Base-by-base conservation (phyloP, 2,113 vertebrate genomes). In the Junco hyemalis region DNA sequence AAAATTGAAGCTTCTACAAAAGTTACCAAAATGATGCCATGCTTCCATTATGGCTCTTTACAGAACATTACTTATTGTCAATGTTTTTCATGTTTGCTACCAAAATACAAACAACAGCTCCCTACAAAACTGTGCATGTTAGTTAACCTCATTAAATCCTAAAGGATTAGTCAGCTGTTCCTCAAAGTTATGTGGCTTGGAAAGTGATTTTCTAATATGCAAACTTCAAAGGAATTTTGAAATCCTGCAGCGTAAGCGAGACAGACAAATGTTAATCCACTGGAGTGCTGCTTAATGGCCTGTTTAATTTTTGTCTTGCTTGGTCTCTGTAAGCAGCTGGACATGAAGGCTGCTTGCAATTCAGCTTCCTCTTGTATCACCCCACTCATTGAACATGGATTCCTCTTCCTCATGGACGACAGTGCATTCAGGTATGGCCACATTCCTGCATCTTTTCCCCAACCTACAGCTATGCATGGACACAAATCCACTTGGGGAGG, bases 151-250 rank as follows among this genome's bases (percentile, higher is more conserved):
- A 88, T 96, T 96, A 97, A 97, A 96, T 96, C 92, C 77, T 92
- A 91, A 95, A 94, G 92, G 96, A 97, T 96, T 95, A 96, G 91
- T 97, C 93, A 96, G 66, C 87, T 91, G 81, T 92, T 96, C 87
- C 86, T 96, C 71, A 56, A n/a, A 94, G 91, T 92, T 91, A 54
- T 85, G 65, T 40, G 68, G 92, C 94, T 95, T 89, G 86, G 94
- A 95, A 97, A 97, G 93, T 95, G 95, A 97, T 98, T 97, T 97
- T 97, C 88, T 98, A 96, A 96, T 94, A 81, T n/a, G 19, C 40
- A 61, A 28, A 93, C 97, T 98, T 98, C 98, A 98, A 98, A 98
- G 95, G 93, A 83, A 77, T 95, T 95, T 90, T 93, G 96, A 96
- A 91, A 97, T 92, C 93, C 95, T 91, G 93, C 86, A 94, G 89